phyloP scores from a whole-genome alignment of 1,140 invertebrate species.

The Tetragnatha versicolor region DNA sequence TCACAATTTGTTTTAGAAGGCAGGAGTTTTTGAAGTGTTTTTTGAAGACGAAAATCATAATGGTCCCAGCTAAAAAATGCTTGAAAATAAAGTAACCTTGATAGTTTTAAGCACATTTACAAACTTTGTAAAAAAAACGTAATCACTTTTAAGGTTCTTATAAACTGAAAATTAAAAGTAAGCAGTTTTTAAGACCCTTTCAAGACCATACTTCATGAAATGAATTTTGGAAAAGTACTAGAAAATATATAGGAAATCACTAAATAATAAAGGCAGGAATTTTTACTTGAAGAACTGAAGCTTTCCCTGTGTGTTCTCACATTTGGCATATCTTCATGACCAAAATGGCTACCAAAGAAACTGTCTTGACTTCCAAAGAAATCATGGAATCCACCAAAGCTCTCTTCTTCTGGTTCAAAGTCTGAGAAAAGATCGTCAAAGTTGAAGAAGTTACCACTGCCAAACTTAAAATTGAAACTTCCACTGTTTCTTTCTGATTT shows the following conservation, averaged over 20 bases:
- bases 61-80: too few species aligned
- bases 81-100: not conserved
- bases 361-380: conserved; percentile 57
- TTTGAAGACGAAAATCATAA: too few species aligned
- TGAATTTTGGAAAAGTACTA: not conserved
- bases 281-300: conserved; percentile 40
- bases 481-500: conserved; percentile 8
- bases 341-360: conserved; percentile 57
- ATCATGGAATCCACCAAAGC: conserved; percentile 46
- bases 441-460: conserved; percentile 51
- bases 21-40: too few species aligned
- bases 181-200: not conserved
- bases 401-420: conserved; percentile 45
- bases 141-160: not conserved
- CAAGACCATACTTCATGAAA: not conserved
- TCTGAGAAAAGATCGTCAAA: conserved; percentile 59
- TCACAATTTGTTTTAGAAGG: too few species aligned
- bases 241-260: not conserved
- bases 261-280: too few species aligned
- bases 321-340: not conserved
- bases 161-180: not conserved
- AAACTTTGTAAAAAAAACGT: not conserved
- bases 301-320: not conserved
- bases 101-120: not conserved
- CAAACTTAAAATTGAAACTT: conserved; percentile 27